Percentiles rank a stretch among this genome's conserved stretches.
phyloP scores from a whole-genome alignment of 2,113 vertebrate species.

The Rhynchomys soricoides region DNA sequence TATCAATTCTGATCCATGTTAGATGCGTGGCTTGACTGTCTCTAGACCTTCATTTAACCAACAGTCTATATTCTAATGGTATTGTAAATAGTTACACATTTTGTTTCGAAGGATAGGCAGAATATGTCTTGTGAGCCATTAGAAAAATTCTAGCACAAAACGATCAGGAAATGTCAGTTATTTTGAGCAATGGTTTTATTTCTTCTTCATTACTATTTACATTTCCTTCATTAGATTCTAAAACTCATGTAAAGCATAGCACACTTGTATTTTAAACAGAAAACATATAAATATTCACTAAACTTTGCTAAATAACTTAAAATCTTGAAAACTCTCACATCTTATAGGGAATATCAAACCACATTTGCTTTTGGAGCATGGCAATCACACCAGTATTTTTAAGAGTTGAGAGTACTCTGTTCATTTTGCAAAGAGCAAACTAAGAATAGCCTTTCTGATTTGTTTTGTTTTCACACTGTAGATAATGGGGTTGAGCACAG shows the following conservation, averaged over 20 bases:
- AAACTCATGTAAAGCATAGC: background rate
- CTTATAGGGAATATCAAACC: fast-evolving
- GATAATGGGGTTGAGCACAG: slow-evolving; percentile 72
- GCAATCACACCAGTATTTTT: background rate
- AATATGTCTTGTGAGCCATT: background rate
- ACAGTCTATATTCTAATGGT: background rate
- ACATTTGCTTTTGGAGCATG: background rate
- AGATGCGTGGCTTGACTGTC: background rate
- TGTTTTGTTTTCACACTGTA: slow-evolving; percentile 72
- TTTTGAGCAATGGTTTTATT: background rate
- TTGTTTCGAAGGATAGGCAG: background rate
- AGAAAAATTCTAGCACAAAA: background rate
- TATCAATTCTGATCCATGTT: background rate
- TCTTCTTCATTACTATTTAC: background rate
- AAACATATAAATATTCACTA: background rate
- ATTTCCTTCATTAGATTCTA: background rate
- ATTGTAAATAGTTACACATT: background rate
- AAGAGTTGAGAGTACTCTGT: background rate
- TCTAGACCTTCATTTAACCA: background rate
- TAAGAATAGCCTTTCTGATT: slow-evolving; percentile 32
- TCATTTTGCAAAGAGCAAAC: slow-evolving; percentile 49
- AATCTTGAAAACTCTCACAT: background rate
- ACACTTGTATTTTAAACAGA: background rate
- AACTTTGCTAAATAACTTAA: background rate
- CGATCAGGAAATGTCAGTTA: background rate